Evolutionary conservation across 1,140 invertebrate species (phyloP).

Genomic region (Penaeus indicus): DNA sequence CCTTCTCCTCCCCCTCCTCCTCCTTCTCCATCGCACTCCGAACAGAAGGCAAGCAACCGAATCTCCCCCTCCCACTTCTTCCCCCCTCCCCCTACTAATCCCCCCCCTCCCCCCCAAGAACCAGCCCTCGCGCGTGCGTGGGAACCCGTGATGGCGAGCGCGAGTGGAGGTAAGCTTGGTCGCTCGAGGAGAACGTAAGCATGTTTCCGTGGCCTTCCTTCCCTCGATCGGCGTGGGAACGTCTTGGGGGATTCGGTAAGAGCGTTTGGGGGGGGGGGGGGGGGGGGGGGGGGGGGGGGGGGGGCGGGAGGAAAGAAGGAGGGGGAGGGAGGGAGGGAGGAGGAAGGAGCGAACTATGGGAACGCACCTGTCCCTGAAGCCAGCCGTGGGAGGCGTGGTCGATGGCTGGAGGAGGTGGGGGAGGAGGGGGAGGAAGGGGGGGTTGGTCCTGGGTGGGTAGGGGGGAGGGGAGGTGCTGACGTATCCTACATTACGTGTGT

Average conservation of each 20-base stretch:
- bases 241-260: conserved; percentile 26
- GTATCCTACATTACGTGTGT: no score
- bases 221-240: conserved; percentile 38
- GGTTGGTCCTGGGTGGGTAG: background rate
- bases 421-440: background rate
- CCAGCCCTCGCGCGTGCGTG: background rate
- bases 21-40: no score
- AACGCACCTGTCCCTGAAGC: conserved; percentile 52
- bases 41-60: no score
- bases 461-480: no score
- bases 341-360: conserved; percentile 37
- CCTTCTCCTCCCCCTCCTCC: no score
- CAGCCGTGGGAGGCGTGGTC: background rate
- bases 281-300: no score
- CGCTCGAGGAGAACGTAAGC: conserved; percentile 39
- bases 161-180: conserved; percentile 9
- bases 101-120: background rate
- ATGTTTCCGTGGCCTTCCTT: conserved; percentile 46
- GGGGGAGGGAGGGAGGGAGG: no score
- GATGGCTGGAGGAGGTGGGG: no score
- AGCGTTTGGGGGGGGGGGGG: no score
- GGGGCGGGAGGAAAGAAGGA: no score
- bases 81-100: background rate
- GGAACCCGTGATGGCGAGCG: background rate
- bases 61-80: no score